These are phyloP conservation scores for Acanthurus lineatus DNA, from an alignment of 2,797 vertebrate genomes.

Conservation along the genomic window DNA sequence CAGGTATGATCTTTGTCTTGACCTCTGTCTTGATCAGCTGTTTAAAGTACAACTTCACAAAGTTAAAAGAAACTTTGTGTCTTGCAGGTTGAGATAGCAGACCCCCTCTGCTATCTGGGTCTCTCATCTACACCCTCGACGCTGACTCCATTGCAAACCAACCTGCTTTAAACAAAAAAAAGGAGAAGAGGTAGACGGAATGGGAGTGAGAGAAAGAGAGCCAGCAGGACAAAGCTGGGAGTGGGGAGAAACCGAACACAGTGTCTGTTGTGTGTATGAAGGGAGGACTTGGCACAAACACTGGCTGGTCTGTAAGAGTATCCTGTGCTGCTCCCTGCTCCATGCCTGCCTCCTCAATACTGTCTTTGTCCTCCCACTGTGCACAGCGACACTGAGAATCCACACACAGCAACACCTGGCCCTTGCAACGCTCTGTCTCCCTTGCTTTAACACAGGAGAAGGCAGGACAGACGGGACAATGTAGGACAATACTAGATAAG, in stretches of 20 bases:
- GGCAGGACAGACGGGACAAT: slow-evolving; percentile 43
- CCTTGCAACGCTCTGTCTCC: slow-evolving; percentile 67
- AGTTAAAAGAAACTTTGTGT: slow-evolving; percentile 30
- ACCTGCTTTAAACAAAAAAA: slow-evolving; percentile 79
- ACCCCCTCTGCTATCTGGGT: slow-evolving; percentile 75
- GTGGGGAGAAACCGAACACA: slow-evolving; percentile 85
- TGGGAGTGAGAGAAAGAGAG: slow-evolving; percentile 67
- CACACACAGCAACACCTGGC: slow-evolving; percentile 85
- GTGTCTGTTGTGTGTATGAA: slow-evolving; percentile 85
- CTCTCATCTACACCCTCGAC: slow-evolving; percentile 79
- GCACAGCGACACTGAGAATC: slow-evolving; percentile 85
- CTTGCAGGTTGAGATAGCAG: slow-evolving; percentile 39
- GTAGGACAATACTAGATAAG: slow-evolving; percentile 42
- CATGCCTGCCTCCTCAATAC: slow-evolving; percentile 84
- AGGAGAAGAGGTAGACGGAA: slow-evolving; percentile 62
- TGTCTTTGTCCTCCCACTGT: slow-evolving; percentile 85
- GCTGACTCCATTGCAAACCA: slow-evolving; percentile 66
- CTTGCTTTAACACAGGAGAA: slow-evolving; percentile 57
- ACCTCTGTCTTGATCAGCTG: slow-evolving; percentile 20
- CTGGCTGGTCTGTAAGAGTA: slow-evolving; percentile 86
- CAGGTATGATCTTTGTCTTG: background rate
- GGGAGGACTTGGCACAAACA: slow-evolving; percentile 86
- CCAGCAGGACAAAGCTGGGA: slow-evolving; percentile 83
- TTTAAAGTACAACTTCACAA: slow-evolving; percentile 42
- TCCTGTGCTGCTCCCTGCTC: slow-evolving; percentile 84